Conservation (phyloP, 2,113 vertebrate species). For the Fukomys damarensis region DNA sequence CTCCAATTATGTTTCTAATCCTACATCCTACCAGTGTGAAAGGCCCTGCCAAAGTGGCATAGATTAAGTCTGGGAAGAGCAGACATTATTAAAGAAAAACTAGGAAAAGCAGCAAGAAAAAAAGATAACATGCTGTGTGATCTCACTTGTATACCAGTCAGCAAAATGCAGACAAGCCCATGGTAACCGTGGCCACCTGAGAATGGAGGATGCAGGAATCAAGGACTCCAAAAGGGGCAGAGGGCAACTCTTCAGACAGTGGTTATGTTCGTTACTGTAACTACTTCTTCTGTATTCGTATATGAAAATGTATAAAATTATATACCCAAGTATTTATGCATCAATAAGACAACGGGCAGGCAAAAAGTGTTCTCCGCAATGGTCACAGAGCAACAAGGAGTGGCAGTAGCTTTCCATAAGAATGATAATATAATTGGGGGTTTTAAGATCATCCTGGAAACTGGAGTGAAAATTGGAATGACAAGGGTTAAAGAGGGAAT, state of each 20-base stretch:
- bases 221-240: not conserved
- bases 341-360: not conserved
- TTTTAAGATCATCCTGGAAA: not conserved
- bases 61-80: not conserved
- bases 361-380: not conserved
- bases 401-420: not conserved
- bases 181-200: not conserved
- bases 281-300: not conserved
- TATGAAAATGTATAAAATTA: not conserved
- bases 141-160: not conserved
- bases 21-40: not conserved
- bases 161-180: not conserved
- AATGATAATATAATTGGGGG: not conserved
- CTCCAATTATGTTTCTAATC: too few relatives aligned
- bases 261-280: not conserved
- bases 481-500: not conserved
- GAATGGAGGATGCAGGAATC: not conserved
- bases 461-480: not conserved
- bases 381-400: too few relatives aligned
- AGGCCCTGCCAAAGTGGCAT: not conserved
- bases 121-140: not conserved
- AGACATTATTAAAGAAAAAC: not conserved
- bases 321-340: not conserved
- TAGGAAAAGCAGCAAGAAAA: not conserved
- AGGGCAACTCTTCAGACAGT: accelerated